Conservation (phyloP, 2,888 invertebrate genomes). For the Artemia sp. region DNA sequence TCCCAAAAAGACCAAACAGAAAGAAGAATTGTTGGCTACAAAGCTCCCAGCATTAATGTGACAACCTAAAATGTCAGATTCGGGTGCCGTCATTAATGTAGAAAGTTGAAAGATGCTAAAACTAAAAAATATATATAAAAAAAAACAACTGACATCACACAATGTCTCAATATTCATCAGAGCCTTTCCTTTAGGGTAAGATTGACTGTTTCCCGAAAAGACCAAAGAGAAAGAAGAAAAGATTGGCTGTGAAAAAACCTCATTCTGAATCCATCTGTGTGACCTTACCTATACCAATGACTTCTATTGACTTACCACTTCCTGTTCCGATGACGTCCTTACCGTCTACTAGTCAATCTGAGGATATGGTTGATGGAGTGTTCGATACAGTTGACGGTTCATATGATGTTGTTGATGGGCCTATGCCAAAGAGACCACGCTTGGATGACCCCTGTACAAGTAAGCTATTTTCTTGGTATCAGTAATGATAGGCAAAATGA, state of each 20-base stretch:
- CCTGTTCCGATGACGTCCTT: background rate
- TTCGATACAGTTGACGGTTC: background rate
- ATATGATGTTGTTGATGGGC: slow-evolving; percentile 2
- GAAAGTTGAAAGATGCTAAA: too few relatives aligned
- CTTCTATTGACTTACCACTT: background rate
- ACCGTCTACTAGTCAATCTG: background rate
- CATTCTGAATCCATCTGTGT: background rate
- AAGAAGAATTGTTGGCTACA: too few relatives aligned
- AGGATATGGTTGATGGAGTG: background rate
- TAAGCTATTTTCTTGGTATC: background rate
- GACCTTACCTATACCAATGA: background rate
- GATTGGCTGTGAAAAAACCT: background rate
- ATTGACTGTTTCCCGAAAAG: background rate
- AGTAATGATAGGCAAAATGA: too few relatives aligned
- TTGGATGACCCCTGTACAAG: background rate
- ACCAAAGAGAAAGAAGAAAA: slow-evolving; percentile 9
- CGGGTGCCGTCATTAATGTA: too few relatives aligned
- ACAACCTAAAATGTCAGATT: too few relatives aligned
- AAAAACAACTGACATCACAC: too few relatives aligned
- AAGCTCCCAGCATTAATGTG: too few relatives aligned
- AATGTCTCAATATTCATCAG: too few relatives aligned
- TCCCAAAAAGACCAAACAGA: too few relatives aligned
- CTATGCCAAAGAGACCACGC: background rate
- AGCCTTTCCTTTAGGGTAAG: too few relatives aligned
- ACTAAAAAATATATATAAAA: too few relatives aligned